Conservation (phyloP, 2,113 vertebrate species). For the Albula goreensis region DNA sequence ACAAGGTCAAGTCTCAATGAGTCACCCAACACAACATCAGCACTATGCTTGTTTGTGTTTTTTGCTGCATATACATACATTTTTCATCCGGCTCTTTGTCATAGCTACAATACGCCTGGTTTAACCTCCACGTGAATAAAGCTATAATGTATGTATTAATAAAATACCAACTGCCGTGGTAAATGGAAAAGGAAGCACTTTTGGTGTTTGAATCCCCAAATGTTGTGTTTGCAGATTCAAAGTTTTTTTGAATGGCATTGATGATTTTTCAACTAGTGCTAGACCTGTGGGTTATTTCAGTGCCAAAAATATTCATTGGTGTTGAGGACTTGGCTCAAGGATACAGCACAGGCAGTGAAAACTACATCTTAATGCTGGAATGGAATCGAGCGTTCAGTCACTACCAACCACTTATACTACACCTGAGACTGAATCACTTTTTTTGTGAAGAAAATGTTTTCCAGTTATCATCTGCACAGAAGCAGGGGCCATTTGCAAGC, state of each 20-base stretch:
- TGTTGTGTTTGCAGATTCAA: neutral
- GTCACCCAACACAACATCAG: neutral
- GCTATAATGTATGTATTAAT: too few species aligned
- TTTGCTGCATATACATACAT: too few species aligned
- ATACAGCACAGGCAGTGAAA: neutral
- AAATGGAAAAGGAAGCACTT: too few species aligned
- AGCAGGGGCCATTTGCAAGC: constrained; percentile 6
- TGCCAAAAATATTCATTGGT: neutral
- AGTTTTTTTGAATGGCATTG: too few species aligned
- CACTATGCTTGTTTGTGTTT: neutral
- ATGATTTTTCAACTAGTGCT: neutral
- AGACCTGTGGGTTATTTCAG: neutral
- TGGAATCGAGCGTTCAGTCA: neutral
- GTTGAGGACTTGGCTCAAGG: too few species aligned
- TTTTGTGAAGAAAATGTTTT: neutral
- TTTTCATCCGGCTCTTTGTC: too few species aligned
- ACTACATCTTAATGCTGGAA: neutral
- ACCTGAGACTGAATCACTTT: neutral
- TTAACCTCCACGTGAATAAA: too few species aligned
- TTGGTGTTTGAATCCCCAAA: too few species aligned
- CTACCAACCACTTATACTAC: neutral
- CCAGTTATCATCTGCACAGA: neutral
- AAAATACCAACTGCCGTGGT: too few species aligned
- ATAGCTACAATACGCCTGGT: too few species aligned
- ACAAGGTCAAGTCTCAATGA: constrained; percentile 1